phyloP scores from a whole-genome alignment of 2,113 vertebrate species.

The Larimichthys crocea region DNA sequence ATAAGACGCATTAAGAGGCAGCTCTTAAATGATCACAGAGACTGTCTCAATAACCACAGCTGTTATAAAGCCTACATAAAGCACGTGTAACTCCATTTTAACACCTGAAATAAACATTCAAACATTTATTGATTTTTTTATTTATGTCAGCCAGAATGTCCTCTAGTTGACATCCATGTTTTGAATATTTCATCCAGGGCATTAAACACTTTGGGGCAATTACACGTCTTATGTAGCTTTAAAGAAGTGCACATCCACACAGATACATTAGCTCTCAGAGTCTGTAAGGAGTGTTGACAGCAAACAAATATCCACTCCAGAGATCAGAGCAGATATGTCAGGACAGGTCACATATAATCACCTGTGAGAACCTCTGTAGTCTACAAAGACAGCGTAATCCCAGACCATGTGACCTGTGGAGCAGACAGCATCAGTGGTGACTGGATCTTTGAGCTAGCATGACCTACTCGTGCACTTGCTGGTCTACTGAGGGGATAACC shows the following conservation, averaged over 20 bases:
- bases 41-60: constrained; percentile 58
- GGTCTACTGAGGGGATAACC: constrained; percentile 22
- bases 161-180: constrained; percentile 13
- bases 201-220: constrained; percentile 21
- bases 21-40: constrained; percentile 33
- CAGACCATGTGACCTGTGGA: constrained; percentile 81
- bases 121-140: constrained; percentile 19
- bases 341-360: constrained; percentile 79
- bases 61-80: constrained; percentile 63
- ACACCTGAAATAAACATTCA: constrained; percentile 44
- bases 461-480: constrained; percentile 37
- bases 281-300: constrained; percentile 55
- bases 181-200: constrained; percentile 47
- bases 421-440: constrained; percentile 81
- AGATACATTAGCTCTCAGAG: constrained; percentile 39
- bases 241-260: constrained; percentile 62
- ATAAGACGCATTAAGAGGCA: constrained; percentile 25
- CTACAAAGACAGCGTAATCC: constrained; percentile 79
- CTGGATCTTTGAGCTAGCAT: constrained; percentile 62
- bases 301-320: constrained; percentile 73
- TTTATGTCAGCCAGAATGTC: constrained; percentile 20
- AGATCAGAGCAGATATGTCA: constrained; percentile 68
- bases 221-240: constrained; percentile 63
- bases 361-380: constrained; percentile 81
- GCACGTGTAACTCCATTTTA: constrained; percentile 53